phyloP scores from a whole-genome alignment of 1,140 invertebrate genomes.

The Spodoptera litura region DNA sequence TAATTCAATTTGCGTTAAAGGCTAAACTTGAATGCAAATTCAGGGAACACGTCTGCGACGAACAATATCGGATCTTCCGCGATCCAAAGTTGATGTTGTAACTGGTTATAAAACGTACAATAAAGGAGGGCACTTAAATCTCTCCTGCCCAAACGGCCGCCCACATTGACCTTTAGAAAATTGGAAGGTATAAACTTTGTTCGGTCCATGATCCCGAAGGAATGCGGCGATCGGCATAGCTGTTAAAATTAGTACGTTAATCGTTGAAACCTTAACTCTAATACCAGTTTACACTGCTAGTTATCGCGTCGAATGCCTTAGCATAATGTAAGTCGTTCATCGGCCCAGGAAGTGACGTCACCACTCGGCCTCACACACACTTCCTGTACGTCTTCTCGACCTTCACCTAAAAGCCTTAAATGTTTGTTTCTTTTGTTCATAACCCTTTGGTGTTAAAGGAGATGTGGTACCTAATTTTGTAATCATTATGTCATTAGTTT shows the following conservation, averaged over 20 bases:
- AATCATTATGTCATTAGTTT: no score
- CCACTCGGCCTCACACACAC: constrained; percentile 56
- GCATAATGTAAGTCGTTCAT: constrained; percentile 56
- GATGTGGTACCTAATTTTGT: not conserved
- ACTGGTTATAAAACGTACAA: constrained; percentile 30
- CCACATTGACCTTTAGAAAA: constrained; percentile 34
- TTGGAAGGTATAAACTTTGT: constrained; percentile 26
- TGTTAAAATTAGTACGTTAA: constrained; percentile 52
- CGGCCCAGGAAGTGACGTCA: constrained; percentile 72
- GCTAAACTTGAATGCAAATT: constrained; percentile 44
- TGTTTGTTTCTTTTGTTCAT: constrained; percentile 43
- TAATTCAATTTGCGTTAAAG: constrained; percentile 44
- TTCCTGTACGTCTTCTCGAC: constrained; percentile 67
- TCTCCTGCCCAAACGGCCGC: constrained; percentile 9
- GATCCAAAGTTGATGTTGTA: constrained; percentile 19
- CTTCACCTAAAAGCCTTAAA: constrained; percentile 71
- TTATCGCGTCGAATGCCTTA: constrained; percentile 58
- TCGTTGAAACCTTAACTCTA: constrained; percentile 50
- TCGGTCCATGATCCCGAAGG: constrained; percentile 8
- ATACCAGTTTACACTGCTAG: constrained; percentile 57
- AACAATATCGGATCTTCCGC: constrained; percentile 39
- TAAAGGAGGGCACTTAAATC: constrained; percentile 17
- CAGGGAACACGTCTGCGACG: constrained; percentile 32
- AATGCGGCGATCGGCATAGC: constrained; percentile 11
- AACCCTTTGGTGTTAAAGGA: constrained; percentile 28